phyloP scores from a whole-genome alignment of 2,888 invertebrate species.

The Parnassius mnemosyne region DNA sequence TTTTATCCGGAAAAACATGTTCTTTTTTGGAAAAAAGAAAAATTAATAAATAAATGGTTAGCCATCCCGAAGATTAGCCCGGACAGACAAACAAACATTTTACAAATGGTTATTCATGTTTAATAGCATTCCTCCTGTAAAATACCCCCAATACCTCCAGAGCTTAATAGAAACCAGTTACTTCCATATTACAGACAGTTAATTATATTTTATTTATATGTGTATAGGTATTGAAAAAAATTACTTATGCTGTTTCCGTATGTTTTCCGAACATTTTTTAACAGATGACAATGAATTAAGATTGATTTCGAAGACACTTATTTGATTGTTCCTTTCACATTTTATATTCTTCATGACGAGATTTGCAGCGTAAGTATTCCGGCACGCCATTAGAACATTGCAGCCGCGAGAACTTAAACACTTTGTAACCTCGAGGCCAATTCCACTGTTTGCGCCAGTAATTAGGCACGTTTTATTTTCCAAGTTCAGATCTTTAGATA shows the following conservation, averaged over 20 bases:
- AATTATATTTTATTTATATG: too few species aligned
- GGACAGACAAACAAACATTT: too few species aligned
- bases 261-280: constrained; percentile 51
- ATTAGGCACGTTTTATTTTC: constrained; percentile 90
- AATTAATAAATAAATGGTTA: too few species aligned
- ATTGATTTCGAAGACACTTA: constrained; percentile 56
- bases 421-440: constrained; percentile 93
- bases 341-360: constrained; percentile 41
- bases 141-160: too few species aligned
- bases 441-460: constrained; percentile 97
- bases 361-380: constrained; percentile 84
- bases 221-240: constrained; percentile 25
- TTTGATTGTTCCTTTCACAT: constrained; percentile 42
- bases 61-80: too few species aligned
- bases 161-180: too few species aligned
- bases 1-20: too few species aligned
- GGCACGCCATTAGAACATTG: constrained; percentile 91
- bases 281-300: constrained; percentile 65
- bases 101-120: too few species aligned
- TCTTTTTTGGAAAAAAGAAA: too few species aligned
- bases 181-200: too few species aligned
- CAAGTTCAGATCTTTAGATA: constrained; percentile 90
- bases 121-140: too few species aligned
- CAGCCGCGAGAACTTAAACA: constrained; percentile 91
- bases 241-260: constrained; percentile 49